Evolutionary conservation across 2,113 vertebrate species (phyloP).

Genomic region (Lagopus leucura): DNA sequence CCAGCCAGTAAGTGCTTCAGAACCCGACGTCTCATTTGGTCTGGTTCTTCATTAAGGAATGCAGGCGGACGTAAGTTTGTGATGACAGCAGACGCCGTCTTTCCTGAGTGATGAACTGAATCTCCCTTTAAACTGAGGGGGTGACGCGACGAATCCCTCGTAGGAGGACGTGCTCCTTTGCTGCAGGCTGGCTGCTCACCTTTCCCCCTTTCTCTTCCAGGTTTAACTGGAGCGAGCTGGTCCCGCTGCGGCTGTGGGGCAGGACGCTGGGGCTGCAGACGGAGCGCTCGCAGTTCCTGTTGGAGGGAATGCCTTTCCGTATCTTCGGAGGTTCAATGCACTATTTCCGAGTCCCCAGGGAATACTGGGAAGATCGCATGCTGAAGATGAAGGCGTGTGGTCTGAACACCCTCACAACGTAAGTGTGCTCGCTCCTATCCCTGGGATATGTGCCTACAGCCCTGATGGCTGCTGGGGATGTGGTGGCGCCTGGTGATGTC

Average conservation of each 20-base stretch:
- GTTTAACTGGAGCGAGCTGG: constrained; percentile 60
- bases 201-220: constrained; percentile 19
- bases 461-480: not conserved
- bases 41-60: not conserved
- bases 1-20: not conserved
- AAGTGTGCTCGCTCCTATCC: constrained; percentile 16
- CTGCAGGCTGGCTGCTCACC: not conserved
- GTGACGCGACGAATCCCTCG: not conserved
- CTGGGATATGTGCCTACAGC: not conserved
- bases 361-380: constrained; percentile 93
- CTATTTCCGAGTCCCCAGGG: constrained; percentile 88
- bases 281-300: constrained; percentile 80
- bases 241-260: constrained; percentile 43
- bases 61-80: not conserved
- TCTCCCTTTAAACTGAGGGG: not conserved
- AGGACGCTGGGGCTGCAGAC: constrained; percentile 78
- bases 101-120: not conserved
- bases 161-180: not conserved
- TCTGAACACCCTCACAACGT: constrained; percentile 94
- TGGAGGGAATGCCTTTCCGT: constrained; percentile 78
- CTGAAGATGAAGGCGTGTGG: constrained; percentile 93
- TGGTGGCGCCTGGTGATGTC: accelerated
- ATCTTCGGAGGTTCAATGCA: constrained; percentile 89
- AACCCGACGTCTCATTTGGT: not conserved
- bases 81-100: not conserved